Evolutionary conservation across 2,113 vertebrate species (phyloP), one percentile per base, ranked within the genome.

Genomic region (Clarias gariepinus): DNA sequence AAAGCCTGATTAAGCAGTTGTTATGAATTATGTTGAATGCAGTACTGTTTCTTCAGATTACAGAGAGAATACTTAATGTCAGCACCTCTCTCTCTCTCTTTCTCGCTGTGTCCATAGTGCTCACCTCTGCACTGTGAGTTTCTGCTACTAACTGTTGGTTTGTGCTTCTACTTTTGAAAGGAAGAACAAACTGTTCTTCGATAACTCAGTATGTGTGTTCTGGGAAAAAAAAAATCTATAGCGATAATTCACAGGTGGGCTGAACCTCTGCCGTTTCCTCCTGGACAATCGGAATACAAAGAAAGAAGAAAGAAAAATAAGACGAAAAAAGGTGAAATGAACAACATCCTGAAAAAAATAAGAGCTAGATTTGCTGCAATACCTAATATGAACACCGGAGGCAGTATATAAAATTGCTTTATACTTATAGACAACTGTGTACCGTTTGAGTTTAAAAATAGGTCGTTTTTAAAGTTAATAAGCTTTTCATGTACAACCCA

Each of bases 1-100:
- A 82, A 82, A 68, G 63, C 41, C 25, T 68, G 64, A 64, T 47
- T 83, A 83, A 55, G 81, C 47, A 69, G n/a, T 83, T 69, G 41
- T 66, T 82, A 82, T 82, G 80, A 82, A 41, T 82, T 89, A 89
- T 76, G 3, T 83, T 83, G 77, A 83, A 84, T 55, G n/a, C 52
- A 84, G 41, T 33, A 30, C 18, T 63, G 82, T 36, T 81, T 63
- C 58, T 81, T 23, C 60, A 64, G 80, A 64, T 52, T 63, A 82
- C 60, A 64, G 80, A 64, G 36, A 21, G 61, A 64, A 52, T 64
- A 82, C 28, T 81, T 81, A 81, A 63, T 64, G 36, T 69, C 64
- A 23, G 16, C 47, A 53, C 57, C 9, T 18, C 76, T 30, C n/a
- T 30, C n/a, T 57, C 41, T 76, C 73, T 77, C 47, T 16, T 23